Conservation (phyloP, 2,113 vertebrate genomes). For the Poecilia latipinna region DNA sequence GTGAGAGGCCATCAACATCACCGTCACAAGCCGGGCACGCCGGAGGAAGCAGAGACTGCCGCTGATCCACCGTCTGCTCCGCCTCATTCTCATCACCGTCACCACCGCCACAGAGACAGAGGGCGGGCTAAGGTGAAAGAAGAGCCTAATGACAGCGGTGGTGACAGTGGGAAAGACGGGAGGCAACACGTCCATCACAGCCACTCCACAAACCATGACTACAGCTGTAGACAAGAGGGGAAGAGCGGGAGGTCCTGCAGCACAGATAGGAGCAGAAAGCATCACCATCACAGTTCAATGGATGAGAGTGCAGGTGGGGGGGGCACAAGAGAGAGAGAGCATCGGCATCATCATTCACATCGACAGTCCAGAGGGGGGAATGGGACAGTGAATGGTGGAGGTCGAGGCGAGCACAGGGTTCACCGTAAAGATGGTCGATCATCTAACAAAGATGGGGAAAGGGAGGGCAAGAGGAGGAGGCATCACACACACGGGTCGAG, state of each 20-base stretch:
- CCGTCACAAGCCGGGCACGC: slow-evolving; percentile 53
- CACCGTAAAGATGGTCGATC: slow-evolving; percentile 83
- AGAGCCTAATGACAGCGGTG: slow-evolving; percentile 69
- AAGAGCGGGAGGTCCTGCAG: slow-evolving; percentile 80
- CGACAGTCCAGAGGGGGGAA: slow-evolving; percentile 83
- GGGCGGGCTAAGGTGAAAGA: slow-evolving; percentile 75
- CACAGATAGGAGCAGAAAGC: slow-evolving; percentile 83
- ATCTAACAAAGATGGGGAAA: slow-evolving; percentile 78
- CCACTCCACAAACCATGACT: slow-evolving; percentile 85
- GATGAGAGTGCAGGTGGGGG: slow-evolving; percentile 77
- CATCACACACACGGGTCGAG: slow-evolving; percentile 81
- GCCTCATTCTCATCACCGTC: slow-evolving; percentile 73
- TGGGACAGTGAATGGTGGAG: slow-evolving; percentile 63
- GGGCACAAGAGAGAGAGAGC: slow-evolving; percentile 78
- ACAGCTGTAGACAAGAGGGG: slow-evolving; percentile 74
- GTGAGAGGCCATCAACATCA: slow-evolving; percentile 59
- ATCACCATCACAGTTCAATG: slow-evolving; percentile 86
- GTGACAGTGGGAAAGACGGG: slow-evolving; percentile 79
- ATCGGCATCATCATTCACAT: slow-evolving; percentile 84
- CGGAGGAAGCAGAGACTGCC: slow-evolving; percentile 62
- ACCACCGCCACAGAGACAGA: slow-evolving; percentile 84
- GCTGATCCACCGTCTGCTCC: slow-evolving; percentile 25
- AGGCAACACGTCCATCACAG: slow-evolving; percentile 84
- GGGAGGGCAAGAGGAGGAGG: slow-evolving; percentile 80
- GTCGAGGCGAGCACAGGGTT: slow-evolving; percentile 78